These are phyloP conservation scores for Caenorhabditis plicata DNA, from an alignment of 2,888 invertebrate species.

Conservation along the genomic window DNA sequence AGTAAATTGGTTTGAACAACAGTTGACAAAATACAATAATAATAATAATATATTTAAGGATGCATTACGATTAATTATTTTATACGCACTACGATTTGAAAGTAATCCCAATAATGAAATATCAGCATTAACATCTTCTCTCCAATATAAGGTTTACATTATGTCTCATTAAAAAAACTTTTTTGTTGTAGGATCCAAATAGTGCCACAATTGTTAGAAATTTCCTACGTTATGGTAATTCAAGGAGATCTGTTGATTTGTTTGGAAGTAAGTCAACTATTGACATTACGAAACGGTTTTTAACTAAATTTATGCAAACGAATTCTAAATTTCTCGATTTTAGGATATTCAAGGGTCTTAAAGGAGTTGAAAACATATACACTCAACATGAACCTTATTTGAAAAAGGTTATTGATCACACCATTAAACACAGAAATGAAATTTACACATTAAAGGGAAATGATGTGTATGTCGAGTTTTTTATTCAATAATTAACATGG, in stretches of 20 bases:
- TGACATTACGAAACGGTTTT: slow-evolving; percentile 84
- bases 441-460: slow-evolving; percentile 48
- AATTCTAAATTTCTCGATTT: slow-evolving; percentile 5
- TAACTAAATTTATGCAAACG: slow-evolving; percentile 38
- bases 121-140: slow-evolving; percentile 75
- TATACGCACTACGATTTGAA: slow-evolving; percentile 92
- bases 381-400: slow-evolving; percentile 95
- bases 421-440: slow-evolving; percentile 75
- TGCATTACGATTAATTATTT: slow-evolving; percentile 82
- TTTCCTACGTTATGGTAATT: slow-evolving; percentile 71
- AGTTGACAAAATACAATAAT: background rate
- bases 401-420: slow-evolving; percentile 78
- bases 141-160: slow-evolving; percentile 70
- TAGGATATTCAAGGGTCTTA: slow-evolving; percentile 69
- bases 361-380: slow-evolving; percentile 97
- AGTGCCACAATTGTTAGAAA: slow-evolving; percentile 32
- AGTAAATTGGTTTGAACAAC: slow-evolving; percentile 27
- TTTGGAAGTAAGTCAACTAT: slow-evolving; percentile 81
- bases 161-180: background rate
- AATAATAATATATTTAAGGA: slow-evolving; percentile 67
- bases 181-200: slow-evolving; percentile 8
- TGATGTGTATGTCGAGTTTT: slow-evolving; percentile 6
- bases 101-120: slow-evolving; percentile 85
- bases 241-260: slow-evolving; percentile 79
- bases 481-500: background rate